These are phyloP conservation scores for Thalassoma bifasciatum DNA, from an alignment of 2,113 vertebrate species.

Conservation along the genomic window DNA sequence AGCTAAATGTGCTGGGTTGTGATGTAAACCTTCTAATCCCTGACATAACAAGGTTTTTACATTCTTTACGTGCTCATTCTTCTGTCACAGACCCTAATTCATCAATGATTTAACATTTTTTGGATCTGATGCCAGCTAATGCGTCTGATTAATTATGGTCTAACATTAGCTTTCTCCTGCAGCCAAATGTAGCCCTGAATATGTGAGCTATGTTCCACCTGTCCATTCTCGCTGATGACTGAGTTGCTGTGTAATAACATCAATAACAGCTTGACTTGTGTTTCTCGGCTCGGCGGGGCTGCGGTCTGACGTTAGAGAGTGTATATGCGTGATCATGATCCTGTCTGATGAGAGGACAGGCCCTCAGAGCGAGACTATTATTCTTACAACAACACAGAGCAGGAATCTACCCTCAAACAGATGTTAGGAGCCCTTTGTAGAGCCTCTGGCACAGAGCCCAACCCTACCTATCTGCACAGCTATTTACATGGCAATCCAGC, in stretches of 20 bases:
- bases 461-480: conserved; percentile 95
- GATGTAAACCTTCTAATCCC: conserved; percentile 30
- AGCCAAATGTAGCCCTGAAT: not conserved
- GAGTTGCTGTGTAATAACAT: conserved; percentile 53
- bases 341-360: conserved; percentile 76
- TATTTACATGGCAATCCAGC: conserved; percentile 95
- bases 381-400: conserved; percentile 85
- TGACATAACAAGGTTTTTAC: not conserved
- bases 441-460: conserved; percentile 88
- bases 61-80: not conserved
- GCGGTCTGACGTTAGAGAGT: conserved; percentile 67
- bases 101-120: not conserved
- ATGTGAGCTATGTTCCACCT: conserved; percentile 59
- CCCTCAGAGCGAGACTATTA: conserved; percentile 80
- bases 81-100: not conserved
- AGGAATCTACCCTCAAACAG: conserved; percentile 93
- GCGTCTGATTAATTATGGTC: conserved; percentile 13
- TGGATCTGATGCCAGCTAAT: not conserved
- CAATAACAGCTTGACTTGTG: conserved; percentile 39
- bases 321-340: conserved; percentile 81
- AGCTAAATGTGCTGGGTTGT: conserved; percentile 21
- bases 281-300: conserved; percentile 52
- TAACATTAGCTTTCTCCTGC: conserved; percentile 1
- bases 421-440: conserved; percentile 92
- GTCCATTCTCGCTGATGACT: conserved; percentile 47